Base-by-base conservation (phyloP, 2,797 vertebrate genomes). In the Petrocephalus schoutedeni region DNA sequence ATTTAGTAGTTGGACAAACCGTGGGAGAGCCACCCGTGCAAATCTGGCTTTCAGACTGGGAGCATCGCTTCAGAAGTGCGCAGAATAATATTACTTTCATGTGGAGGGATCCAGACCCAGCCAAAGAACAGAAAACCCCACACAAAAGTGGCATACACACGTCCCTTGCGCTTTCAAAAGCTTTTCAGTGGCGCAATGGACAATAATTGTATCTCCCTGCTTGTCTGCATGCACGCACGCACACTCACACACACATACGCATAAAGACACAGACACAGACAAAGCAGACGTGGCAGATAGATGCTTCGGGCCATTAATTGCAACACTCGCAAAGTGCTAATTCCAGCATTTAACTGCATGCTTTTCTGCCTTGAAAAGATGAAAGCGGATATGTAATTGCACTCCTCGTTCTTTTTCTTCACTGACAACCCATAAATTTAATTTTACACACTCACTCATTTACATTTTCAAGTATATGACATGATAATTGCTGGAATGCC, bases 401-500 rank as follows among this genome's bases (percentile, higher is more conserved):
- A 98, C 98, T 98, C 97, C 97, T 98, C 98, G 97, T 98, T 99
- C 97, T 98, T 99, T 98, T 99, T 99, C 98, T 99, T 99, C 97
- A 96, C 97, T 99, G 98, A 99, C 98, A 99, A 98, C 98, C 98
- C 98, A 99, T 99, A 99, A 99, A 99, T 99, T 99, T 99, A 99
- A 99, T 99, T 99, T 99, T 99, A 99, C 98, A 99, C 98, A 99
- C 98, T 98, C 97, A 98, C 98, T 99, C 98, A 99, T 99, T 99
- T 99, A 99, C 98, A 99, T 99, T 99, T 99, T 99, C 97, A 97
- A 99, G 98, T 99, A 98, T 99, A 99, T 99, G 98, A 99, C 98
- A 99, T 99, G 98, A 99, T 99, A 99, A 99, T 99, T 99, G 98
- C 97, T 94, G 97, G 97, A 98, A 98, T 98, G 98, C 98, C 98